Evolutionary conservation across 2,888 invertebrate genomes (phyloP).

Genomic region (Malthinus flaveolus): DNA sequence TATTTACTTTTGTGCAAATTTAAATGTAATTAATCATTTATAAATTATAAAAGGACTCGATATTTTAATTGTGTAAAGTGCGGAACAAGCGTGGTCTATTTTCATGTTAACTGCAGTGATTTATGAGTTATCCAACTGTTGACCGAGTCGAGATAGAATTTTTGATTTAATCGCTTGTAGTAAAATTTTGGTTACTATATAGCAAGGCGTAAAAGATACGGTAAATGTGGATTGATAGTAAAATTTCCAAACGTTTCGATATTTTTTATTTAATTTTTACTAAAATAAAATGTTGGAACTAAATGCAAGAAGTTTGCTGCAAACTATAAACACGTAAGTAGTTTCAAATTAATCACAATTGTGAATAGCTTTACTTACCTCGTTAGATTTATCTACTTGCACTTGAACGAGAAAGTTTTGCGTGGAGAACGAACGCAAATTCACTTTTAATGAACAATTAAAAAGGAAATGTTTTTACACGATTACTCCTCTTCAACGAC

Average conservation of each 20-base stretch:
- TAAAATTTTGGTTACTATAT: conserved; percentile 20
- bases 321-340: conserved; percentile 29
- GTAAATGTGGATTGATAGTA: conserved; percentile 1
- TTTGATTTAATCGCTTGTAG: conserved; percentile 22
- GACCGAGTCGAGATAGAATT: conserved; percentile 17
- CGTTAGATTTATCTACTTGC: no score
- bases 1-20: neutral
- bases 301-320: conserved; percentile 25
- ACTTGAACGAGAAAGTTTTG: no score
- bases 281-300: conserved; percentile 18
- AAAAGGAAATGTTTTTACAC: no score
- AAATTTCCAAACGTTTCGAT: conserved; percentile 2
- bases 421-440: no score
- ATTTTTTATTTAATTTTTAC: neutral
- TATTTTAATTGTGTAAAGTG: conserved; percentile 6
- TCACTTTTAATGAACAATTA: no score
- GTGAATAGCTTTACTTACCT: no score
- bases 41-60: neutral
- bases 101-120: conserved; percentile 9
- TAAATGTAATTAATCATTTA: neutral
- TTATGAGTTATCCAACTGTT: conserved; percentile 12
- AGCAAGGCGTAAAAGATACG: conserved; percentile 11
- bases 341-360: no score
- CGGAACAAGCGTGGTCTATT: neutral
- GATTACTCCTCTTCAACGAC: no score